Percentiles rank a stretch among this genome's conserved stretches.
Evolutionary conservation across 2,888 invertebrate genomes (phyloP).

Genomic region (Netelia fuscicornis): DNA sequence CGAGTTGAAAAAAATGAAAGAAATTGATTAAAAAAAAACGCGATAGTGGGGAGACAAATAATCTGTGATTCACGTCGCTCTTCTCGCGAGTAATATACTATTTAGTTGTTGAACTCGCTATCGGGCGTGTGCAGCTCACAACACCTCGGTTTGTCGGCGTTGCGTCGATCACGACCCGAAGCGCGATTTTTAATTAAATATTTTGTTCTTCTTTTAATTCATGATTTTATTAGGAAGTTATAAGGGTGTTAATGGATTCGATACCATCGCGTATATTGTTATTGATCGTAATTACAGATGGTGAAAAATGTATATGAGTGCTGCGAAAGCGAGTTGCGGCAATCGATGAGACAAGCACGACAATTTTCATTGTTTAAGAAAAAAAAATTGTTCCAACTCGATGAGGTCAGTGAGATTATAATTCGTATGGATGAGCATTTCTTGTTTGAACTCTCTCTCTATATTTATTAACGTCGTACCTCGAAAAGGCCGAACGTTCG

Average conservation of each 20-base stretch:
- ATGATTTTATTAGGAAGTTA: not conserved
- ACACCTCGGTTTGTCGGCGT: constrained; percentile 54
- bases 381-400: constrained; percentile 10
- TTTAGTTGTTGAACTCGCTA: constrained; percentile 14
- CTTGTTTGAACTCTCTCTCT: constrained; percentile 49
- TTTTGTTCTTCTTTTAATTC: not conserved
- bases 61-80: not conserved
- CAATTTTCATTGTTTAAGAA: not conserved
- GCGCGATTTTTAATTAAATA: constrained; percentile 2
- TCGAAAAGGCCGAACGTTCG: constrained; percentile 81
- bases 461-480: constrained; percentile 78
- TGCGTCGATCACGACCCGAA: constrained; percentile 36
- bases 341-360: constrained; percentile 42
- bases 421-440: constrained; percentile 7
- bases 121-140: constrained; percentile 64
- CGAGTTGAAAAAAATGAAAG: not conserved
- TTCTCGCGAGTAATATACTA: not conserved
- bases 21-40: constrained; percentile 13
- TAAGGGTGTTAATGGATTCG: not conserved
- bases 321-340: constrained; percentile 53
- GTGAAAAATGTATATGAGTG: constrained; percentile 32
- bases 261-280: not conserved
- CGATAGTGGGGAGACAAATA: not conserved
- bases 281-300: constrained; percentile 30
- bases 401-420: constrained; percentile 18